Evolutionary conservation across 2,888 invertebrate genomes (phyloP).

Genomic region (Alcis repandata): DNA sequence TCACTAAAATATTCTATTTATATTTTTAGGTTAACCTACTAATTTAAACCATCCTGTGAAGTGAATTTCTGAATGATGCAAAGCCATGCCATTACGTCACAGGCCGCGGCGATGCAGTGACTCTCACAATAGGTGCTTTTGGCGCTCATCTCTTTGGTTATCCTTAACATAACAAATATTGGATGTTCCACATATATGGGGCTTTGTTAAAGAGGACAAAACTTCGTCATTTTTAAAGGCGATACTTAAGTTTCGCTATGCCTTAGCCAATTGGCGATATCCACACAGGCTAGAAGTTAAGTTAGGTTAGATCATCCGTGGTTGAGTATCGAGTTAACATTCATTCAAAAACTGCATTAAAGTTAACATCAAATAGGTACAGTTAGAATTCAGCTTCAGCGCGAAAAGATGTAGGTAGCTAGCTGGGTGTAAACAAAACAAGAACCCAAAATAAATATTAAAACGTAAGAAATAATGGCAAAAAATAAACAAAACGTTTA

Average conservation of each 20-base stretch:
- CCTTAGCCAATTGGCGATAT: no score
- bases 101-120: constrained; percentile 6
- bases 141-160: constrained; percentile 50
- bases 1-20: no score
- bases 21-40: not conserved
- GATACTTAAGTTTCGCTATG: not conserved
- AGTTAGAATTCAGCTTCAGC: no score
- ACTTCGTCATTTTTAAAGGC: constrained; percentile 3
- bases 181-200: constrained; percentile 45
- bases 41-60: constrained; percentile 37
- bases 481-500: no score
- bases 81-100: not conserved
- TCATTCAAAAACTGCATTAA: not conserved
- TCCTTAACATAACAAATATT: constrained; percentile 63
- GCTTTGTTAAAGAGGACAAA: constrained; percentile 28
- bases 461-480: no score
- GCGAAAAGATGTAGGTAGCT: no score
- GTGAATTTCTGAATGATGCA: constrained; percentile 16
- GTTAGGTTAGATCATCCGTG: no score
- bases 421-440: no score
- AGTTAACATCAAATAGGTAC: not conserved
- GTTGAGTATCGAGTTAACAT: no score
- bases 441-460: no score
- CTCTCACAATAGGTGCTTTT: constrained; percentile 67
- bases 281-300: no score